Conservation (phyloP, 2,888 invertebrate genomes). For the Ernsta delagoae region DNA sequence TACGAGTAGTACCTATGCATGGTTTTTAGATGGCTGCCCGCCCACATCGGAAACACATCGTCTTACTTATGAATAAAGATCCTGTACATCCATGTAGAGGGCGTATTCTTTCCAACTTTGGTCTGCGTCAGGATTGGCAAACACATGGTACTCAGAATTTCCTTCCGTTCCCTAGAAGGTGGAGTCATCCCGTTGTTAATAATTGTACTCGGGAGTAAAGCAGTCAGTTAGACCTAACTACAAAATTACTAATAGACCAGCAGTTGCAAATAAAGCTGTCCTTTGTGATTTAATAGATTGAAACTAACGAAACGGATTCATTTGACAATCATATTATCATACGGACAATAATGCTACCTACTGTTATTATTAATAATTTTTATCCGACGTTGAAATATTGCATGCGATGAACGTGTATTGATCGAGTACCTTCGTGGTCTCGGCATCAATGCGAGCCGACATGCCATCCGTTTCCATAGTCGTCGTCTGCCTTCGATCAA, state of each 20-base stretch:
- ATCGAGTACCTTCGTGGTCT: slow-evolving; percentile 26
- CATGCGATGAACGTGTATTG: slow-evolving; percentile 21
- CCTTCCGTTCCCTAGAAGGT: no score
- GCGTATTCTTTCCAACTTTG: not conserved
- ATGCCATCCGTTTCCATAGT: slow-evolving; percentile 14
- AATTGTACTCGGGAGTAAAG: no score
- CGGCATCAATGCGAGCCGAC: slow-evolving; percentile 4
- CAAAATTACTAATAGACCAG: no score
- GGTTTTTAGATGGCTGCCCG: slow-evolving; percentile 23
- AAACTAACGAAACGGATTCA: no score
- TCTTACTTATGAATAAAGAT: slow-evolving; percentile 35
- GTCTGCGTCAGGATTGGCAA: not conserved
- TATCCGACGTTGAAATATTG: slow-evolving; percentile 27
- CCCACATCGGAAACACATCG: slow-evolving; percentile 30
- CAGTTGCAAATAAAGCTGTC: no score
- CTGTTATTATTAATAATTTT: slow-evolving; percentile 17
- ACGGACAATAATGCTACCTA: slow-evolving; percentile 3
- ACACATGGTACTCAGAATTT: no score
- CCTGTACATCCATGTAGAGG: slow-evolving; percentile 21
- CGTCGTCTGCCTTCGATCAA: slow-evolving; percentile 29
- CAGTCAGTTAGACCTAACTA: no score
- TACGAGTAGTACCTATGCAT: slow-evolving; percentile 13
- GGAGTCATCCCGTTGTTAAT: no score
- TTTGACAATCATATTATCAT: not conserved
- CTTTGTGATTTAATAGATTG: no score